Conservation (phyloP, 2,113 vertebrate genomes). For the Myrmecobius fasciatus region DNA sequence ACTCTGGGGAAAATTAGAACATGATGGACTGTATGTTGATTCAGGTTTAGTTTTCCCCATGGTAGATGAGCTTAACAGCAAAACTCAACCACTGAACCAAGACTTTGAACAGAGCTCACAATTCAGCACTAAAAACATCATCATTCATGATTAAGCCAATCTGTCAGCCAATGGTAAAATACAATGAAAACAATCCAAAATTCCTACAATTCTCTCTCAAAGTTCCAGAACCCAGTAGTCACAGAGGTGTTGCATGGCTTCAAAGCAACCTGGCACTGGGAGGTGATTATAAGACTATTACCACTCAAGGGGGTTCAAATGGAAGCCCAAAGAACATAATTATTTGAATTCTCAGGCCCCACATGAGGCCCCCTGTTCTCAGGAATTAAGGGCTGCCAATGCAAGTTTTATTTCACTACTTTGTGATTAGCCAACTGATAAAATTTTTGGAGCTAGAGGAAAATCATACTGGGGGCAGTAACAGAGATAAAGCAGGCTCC, state of each 20-base stretch:
- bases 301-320: slow-evolving; percentile 39
- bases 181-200: neutral
- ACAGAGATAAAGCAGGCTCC: neutral
- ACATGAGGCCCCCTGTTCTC: neutral
- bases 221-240: neutral
- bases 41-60: neutral
- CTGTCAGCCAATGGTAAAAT: neutral
- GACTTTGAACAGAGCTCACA: neutral
- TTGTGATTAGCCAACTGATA: neutral
- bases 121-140: neutral
- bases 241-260: neutral
- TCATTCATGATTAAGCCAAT: neutral
- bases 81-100: neutral
- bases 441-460: neutral
- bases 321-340: neutral
- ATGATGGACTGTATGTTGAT: neutral
- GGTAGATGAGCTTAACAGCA: neutral
- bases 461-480: neutral
- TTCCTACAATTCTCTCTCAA: neutral
- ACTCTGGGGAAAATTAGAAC: neutral
- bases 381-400: neutral
- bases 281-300: slow-evolving; percentile 25
- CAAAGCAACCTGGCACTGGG: neutral
- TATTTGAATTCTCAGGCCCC: neutral
- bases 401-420: neutral